These are phyloP conservation scores for Pardosa pseudoannulata DNA, from an alignment of 2,888 invertebrate species.

Conservation along the genomic window DNA sequence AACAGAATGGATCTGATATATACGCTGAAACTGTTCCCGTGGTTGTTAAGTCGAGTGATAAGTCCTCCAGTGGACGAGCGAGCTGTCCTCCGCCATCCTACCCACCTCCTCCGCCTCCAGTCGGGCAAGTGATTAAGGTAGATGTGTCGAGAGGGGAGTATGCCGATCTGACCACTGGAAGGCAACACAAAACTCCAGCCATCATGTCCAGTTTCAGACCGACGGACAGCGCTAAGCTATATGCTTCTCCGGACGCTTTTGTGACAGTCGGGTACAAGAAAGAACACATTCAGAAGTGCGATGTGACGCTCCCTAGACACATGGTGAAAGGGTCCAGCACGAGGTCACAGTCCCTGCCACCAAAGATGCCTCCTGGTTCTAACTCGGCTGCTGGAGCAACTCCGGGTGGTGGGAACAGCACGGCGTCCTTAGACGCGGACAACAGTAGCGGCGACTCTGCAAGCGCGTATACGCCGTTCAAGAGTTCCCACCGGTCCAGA, in stretches of 20 bases:
- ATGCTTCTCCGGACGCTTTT: slow-evolving; percentile 82
- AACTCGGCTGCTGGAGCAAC: slow-evolving; percentile 32
- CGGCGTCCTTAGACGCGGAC: slow-evolving; percentile 50
- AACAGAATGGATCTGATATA: slow-evolving; percentile 70
- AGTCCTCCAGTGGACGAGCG: slow-evolving; percentile 40
- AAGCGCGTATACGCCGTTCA: slow-evolving; percentile 45
- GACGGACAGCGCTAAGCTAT: slow-evolving; percentile 88
- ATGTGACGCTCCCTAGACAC: slow-evolving; percentile 33
- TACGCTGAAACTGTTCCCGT: slow-evolving; percentile 74
- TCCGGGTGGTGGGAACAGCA: slow-evolving; percentile 42
- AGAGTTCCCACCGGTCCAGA: slow-evolving; percentile 56
- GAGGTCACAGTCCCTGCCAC: slow-evolving; percentile 57
- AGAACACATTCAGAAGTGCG: slow-evolving; percentile 80
- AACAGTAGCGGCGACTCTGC: slow-evolving; percentile 62
- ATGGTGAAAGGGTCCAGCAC: slow-evolving; percentile 33
- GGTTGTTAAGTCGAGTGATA: slow-evolving; percentile 51
- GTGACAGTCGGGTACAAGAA: slow-evolving; percentile 66
- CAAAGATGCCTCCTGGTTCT: slow-evolving; percentile 46
- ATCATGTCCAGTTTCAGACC: slow-evolving; percentile 93
- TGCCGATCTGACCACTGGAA: slow-evolving; percentile 66
- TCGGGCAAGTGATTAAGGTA: slow-evolving; percentile 75
- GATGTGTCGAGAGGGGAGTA: slow-evolving; percentile 70
- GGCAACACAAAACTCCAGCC: slow-evolving; percentile 65
- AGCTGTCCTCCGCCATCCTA: slow-evolving; percentile 85
- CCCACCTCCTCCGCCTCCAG: slow-evolving; percentile 87